Evolutionary conservation across 1,140 invertebrate genomes (phyloP).

Genomic region (Pogonomyrmex barbatus): DNA sequence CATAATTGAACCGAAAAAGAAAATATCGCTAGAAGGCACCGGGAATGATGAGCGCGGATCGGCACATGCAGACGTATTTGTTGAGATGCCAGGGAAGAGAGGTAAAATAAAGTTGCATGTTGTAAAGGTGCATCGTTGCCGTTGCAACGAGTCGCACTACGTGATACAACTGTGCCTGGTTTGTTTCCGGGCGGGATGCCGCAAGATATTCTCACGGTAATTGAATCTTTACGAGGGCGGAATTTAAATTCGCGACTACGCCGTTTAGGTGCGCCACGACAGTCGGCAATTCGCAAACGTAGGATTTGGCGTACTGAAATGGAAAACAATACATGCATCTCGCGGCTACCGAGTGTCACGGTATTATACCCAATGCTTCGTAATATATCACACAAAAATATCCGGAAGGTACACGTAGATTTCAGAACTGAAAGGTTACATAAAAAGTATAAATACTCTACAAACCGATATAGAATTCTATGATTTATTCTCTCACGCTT

Average conservation of each 20-base stretch:
- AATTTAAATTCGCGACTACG: slow-evolving; percentile 78
- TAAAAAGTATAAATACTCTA: background rate
- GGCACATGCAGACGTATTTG: background rate
- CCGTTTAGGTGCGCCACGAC: background rate
- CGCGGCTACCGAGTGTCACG: slow-evolving; percentile 18
- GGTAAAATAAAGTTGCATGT: slow-evolving; percentile 49
- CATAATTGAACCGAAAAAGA: slow-evolving; percentile 14
- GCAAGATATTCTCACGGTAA: slow-evolving; percentile 78
- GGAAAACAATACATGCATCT: slow-evolving; percentile 29
- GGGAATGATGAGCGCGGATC: background rate
- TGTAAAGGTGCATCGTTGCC: slow-evolving; percentile 18
- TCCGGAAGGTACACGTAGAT: background rate
- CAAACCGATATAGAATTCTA: background rate
- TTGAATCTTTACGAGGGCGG: slow-evolving; percentile 78
- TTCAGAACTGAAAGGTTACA: background rate
- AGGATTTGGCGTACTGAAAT: slow-evolving; percentile 17
- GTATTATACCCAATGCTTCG: slow-evolving; percentile 18
- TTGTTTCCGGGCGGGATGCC: slow-evolving; percentile 38
- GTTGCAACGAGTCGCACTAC: slow-evolving; percentile 41
- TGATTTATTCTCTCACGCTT: slow-evolving; percentile 10
- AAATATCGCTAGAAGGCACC: background rate
- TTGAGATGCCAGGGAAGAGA: slow-evolving; percentile 10
- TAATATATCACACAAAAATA: slow-evolving; percentile 47
- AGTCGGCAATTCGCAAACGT: slow-evolving; percentile 18
- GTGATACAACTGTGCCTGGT: slow-evolving; percentile 53